Evolutionary conservation across 2,797 vertebrate species (phyloP).

Genomic region (Halcyon chelicuti): DNA sequence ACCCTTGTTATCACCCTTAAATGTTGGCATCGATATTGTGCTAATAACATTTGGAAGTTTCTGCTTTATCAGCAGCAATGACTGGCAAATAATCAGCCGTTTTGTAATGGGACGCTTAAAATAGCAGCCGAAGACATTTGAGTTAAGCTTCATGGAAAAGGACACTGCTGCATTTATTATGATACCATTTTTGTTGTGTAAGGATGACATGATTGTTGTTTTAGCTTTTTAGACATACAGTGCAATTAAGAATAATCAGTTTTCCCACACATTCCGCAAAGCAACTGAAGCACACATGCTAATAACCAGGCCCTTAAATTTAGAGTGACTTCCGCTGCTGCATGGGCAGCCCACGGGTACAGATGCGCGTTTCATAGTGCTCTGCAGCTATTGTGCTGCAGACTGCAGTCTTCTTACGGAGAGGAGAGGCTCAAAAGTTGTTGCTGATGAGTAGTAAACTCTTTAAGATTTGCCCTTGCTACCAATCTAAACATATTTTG

Average conservation of each 20-base stretch:
- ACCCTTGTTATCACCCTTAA: conserved; percentile 72
- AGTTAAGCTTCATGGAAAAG: conserved; percentile 61
- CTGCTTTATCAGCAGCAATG: conserved; percentile 77
- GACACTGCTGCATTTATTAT: conserved; percentile 64
- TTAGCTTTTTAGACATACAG: conserved; percentile 67
- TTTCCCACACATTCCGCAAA: conserved; percentile 74
- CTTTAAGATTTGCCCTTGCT: background rate
- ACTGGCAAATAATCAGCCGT: conserved; percentile 64
- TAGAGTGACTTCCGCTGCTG: conserved; percentile 25
- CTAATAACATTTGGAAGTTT: conserved; percentile 73
- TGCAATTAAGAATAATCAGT: conserved; percentile 65
- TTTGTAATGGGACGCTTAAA: conserved; percentile 68
- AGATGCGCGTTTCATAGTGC: background rate
- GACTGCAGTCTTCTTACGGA: background rate
- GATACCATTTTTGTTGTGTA: conserved; percentile 60
- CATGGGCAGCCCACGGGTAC: background rate
- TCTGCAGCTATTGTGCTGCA: background rate
- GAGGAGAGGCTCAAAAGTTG: background rate
- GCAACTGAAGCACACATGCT: conserved; percentile 63
- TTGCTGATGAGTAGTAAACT: background rate
- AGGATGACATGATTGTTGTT: conserved; percentile 65
- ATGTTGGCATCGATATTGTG: conserved; percentile 63
- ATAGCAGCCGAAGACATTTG: conserved; percentile 59
- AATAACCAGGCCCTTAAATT: conserved; percentile 47
- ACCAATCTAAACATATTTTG: background rate